These are phyloP conservation scores for Tanytarsus gracilentus DNA, from an alignment of 2,888 invertebrate genomes.

Conservation along the genomic window DNA sequence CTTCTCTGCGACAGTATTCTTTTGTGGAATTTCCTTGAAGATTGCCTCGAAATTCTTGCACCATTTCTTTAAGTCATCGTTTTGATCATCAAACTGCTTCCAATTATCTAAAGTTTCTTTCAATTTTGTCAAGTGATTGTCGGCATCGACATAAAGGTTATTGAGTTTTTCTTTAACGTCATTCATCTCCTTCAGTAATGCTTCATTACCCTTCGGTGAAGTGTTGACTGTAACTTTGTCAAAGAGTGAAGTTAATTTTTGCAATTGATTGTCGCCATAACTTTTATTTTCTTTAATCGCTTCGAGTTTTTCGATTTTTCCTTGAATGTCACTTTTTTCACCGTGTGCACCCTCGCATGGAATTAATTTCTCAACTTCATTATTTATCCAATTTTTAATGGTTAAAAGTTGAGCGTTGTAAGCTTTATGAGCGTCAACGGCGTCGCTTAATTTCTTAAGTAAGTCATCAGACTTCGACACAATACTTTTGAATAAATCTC, in stretches of 20 bases:
- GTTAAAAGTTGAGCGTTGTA: conserved; percentile 64
- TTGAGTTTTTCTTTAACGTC: conserved; percentile 58
- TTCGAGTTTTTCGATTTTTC: conserved; percentile 57
- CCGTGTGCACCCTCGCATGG: conserved; percentile 77
- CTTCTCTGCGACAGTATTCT: conserved; percentile 73
- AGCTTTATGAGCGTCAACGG: conserved; percentile 76
- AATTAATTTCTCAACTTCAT: conserved; percentile 68
- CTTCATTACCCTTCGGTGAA: conserved; percentile 65
- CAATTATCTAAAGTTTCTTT: conserved; percentile 69
- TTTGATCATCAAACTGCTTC: conserved; percentile 74
- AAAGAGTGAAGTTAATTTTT: conserved; percentile 58
- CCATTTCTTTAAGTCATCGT: conserved; percentile 78
- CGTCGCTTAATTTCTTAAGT: conserved; percentile 71
- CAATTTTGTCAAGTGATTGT: conserved; percentile 62
- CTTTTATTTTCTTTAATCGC: conserved; percentile 56
- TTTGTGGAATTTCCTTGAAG: conserved; percentile 77
- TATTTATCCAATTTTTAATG: conserved; percentile 73
- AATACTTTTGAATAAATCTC: conserved; percentile 78
- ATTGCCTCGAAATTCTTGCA: conserved; percentile 73
- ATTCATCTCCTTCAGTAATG: conserved; percentile 62
- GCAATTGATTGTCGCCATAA: conserved; percentile 56
- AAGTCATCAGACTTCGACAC: conserved; percentile 80
- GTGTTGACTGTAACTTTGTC: conserved; percentile 65
- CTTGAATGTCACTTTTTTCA: conserved; percentile 70
- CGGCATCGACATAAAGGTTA: conserved; percentile 58